Base-by-base conservation (phyloP, 2,797 vertebrate genomes). In the Sebastes oblongus region DNA sequence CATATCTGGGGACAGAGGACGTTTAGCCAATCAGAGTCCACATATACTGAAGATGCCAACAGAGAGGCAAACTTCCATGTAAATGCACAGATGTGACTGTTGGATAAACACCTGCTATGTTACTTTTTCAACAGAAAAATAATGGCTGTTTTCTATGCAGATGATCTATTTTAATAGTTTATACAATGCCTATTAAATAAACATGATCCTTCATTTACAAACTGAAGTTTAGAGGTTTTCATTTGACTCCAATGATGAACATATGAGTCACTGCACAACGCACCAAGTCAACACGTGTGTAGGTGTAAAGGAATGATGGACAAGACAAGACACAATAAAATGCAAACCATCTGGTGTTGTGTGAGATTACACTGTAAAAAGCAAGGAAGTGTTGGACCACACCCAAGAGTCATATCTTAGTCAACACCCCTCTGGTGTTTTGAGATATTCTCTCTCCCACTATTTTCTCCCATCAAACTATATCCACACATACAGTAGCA, bases 1-100 rank as follows among this genome's bases (percentile, higher is more conserved):
- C 97, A 98, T 96, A 91, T 99, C 98, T 96, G 96, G 91, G 84
- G 95, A 97, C 0, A 95, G 89, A 89, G 92, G 90, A 89, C 92
- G 22, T 96, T 94, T 12, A 78, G 86, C 68, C 66, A 85, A 83
- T 86, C 75, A 90, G 42, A 88, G 77, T 83, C 70, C 59, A 39
- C 7, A 66, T 7, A 70, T 16, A 58, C 25, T 72, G 62, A 79
- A 12, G 60, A 75, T 58, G 52, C 36, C 24, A 10, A 66, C 25
- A 39, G 4, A 72, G 59, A 54, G 16, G 8, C 12, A 39, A 24
- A 69, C 5, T 11, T 62, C 9, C n/a, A 58, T 55, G 24, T 29
- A 66, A 42, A 72, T 62, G 12, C 11, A 54, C 36, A 65, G 5
- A n/a, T 20, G 9, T n/a, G 25, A n/a, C 29, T 55, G 64, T 13